phyloP scores from a whole-genome alignment of 2,888 invertebrate species.

The Octonoba sinensis region DNA sequence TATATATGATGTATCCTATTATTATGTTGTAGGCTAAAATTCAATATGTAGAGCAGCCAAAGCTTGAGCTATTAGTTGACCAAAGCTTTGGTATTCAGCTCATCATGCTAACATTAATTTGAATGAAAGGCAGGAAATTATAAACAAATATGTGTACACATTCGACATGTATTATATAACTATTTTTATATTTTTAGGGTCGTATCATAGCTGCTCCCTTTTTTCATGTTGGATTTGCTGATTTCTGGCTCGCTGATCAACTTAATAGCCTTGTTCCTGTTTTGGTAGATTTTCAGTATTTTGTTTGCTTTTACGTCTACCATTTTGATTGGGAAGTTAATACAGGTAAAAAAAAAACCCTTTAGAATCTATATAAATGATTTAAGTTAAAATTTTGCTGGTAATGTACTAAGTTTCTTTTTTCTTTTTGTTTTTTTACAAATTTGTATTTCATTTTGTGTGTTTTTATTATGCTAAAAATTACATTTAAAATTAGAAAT shows the following conservation, averaged over 20 bases:
- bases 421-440: background rate
- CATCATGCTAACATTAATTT: too few species aligned
- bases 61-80: too few species aligned
- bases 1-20: too few species aligned
- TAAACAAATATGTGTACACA: background rate
- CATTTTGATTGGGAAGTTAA: constrained; percentile 64
- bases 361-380: background rate
- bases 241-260: constrained; percentile 99
- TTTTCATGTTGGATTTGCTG: constrained; percentile 93
- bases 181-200: constrained; percentile 75
- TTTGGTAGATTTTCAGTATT: constrained; percentile 93
- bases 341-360: constrained; percentile 48
- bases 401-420: background rate
- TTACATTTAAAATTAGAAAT: background rate
- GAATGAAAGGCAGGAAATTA: background rate
- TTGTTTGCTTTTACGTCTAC: constrained; percentile 90
- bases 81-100: too few species aligned
- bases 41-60: too few species aligned
- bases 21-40: too few species aligned
- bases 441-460: background rate
- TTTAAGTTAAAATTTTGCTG: background rate
- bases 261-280: constrained; percentile 91
- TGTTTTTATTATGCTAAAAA: background rate
- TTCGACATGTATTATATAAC: background rate
- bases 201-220: constrained; percentile 91